A percentile compares a stretch with the other conserved stretches of the same genome.
Conservation (phyloP, 2,797 vertebrate genomes). For the Allenopithecus nigroviridis region DNA sequence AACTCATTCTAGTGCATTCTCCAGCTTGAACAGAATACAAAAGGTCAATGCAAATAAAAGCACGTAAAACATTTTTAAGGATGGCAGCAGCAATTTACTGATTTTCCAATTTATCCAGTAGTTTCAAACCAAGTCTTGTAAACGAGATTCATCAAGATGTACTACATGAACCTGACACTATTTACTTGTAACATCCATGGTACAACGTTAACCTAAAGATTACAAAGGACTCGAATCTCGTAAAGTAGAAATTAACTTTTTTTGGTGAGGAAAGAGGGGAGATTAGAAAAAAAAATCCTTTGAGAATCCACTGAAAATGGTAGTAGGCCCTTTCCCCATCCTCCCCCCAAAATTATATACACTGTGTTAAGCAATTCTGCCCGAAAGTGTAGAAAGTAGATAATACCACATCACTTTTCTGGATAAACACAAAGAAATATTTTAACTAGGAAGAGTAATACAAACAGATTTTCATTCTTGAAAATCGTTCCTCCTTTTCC, state of each 20-base stretch:
- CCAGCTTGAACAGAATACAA: background rate
- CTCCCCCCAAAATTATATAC: background rate
- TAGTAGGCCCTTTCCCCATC: rapidly evolving
- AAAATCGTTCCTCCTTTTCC: background rate
- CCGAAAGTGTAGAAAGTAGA: background rate
- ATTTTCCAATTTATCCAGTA: background rate
- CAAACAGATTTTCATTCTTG: background rate
- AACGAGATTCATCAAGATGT: background rate
- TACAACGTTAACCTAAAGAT: background rate
- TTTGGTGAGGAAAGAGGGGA: background rate
- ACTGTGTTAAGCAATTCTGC: background rate
- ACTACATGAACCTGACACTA: background rate
- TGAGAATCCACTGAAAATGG: background rate
- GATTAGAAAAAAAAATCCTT: background rate
- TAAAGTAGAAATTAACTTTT: background rate
- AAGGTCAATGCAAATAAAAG: background rate
- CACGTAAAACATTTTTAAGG: background rate
- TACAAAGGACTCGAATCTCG: background rate
- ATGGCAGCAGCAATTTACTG: background rate
- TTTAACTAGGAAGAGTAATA: background rate
- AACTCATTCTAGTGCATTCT: background rate
- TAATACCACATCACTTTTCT: background rate
- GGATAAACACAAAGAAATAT: background rate
- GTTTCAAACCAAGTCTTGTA: background rate
- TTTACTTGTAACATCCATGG: background rate